Evolutionary conservation across 2,113 vertebrate genomes (phyloP).

Genomic region (Pionites leucogaster): DNA sequence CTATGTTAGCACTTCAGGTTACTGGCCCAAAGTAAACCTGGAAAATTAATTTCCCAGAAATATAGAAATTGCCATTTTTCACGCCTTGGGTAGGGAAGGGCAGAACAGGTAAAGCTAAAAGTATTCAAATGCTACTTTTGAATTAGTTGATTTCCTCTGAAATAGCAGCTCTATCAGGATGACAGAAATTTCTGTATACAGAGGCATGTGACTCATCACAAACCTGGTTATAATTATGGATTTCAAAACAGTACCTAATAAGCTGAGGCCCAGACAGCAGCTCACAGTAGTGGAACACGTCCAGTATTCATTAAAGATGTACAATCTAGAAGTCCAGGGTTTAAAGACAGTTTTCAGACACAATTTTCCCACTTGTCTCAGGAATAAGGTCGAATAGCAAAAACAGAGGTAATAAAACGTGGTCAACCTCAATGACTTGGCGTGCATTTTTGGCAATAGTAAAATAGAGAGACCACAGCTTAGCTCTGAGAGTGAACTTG

Average conservation of each 20-base stretch:
- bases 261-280: conserved; percentile 36
- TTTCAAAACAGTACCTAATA: conserved; percentile 56
- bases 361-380: conserved; percentile 67
- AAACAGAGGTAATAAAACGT: conserved; percentile 74
- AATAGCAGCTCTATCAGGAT: conserved; percentile 1
- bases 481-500: conserved; percentile 64
- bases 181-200: not conserved
- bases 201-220: not conserved
- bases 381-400: conserved; percentile 67
- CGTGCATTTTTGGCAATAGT: conserved; percentile 37
- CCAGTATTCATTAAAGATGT: conserved; percentile 68
- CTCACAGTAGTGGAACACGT: conserved; percentile 33
- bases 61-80: conserved; percentile 57
- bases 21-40: conserved; percentile 54
- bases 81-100: conserved; percentile 42
- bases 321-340: conserved; percentile 56
- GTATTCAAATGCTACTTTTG: conserved; percentile 27
- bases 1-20: conserved; percentile 65
- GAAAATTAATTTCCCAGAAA: conserved; percentile 71
- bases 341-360: conserved; percentile 64
- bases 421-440: conserved; percentile 66
- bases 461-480: conserved; percentile 53
- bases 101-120: conserved; percentile 51
- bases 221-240: conserved; percentile 38
- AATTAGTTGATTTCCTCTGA: conserved; percentile 40